A percentile compares a stretch with the other conserved stretches of the same genome.
These are phyloP conservation scores for Vesta saturnalis DNA, from an alignment of 2,888 invertebrate species.

Conservation along the genomic window DNA sequence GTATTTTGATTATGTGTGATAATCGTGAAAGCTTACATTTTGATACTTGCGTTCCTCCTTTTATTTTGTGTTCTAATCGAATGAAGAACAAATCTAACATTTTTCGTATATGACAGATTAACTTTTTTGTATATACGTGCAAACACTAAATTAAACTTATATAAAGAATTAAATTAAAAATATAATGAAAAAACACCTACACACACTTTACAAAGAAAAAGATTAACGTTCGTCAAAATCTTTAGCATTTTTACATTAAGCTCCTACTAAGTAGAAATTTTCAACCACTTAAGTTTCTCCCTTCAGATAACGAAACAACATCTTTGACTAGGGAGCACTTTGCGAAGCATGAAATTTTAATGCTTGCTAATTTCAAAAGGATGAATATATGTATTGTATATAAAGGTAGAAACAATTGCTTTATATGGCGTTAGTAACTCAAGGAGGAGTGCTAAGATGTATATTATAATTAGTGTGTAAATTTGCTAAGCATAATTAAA, in stretches of 20 bases:
- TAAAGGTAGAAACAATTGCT: constrained; percentile 9
- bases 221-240: background rate
- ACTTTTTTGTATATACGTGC: too few species aligned
- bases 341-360: background rate
- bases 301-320: background rate
- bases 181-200: too few species aligned
- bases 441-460: constrained; percentile 18
- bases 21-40: too few species aligned
- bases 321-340: constrained; percentile 9
- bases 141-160: too few species aligned
- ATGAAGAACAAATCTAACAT: too few species aligned
- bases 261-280: background rate
- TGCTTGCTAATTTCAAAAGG: background rate
- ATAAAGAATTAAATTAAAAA: too few species aligned
- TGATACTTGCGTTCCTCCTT: too few species aligned
- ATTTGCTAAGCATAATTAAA: constrained; percentile 36
- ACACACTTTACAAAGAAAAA: too few species aligned
- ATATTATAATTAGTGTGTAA: constrained; percentile 34
- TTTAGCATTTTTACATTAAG: background rate
- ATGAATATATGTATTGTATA: background rate
- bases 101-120: too few species aligned
- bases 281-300: background rate
- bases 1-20: too few species aligned
- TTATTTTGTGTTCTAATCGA: too few species aligned
- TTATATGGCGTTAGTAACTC: constrained; percentile 15